Base-by-base conservation (phyloP, 2,888 invertebrate species). In the Dugesia japonica region DNA sequence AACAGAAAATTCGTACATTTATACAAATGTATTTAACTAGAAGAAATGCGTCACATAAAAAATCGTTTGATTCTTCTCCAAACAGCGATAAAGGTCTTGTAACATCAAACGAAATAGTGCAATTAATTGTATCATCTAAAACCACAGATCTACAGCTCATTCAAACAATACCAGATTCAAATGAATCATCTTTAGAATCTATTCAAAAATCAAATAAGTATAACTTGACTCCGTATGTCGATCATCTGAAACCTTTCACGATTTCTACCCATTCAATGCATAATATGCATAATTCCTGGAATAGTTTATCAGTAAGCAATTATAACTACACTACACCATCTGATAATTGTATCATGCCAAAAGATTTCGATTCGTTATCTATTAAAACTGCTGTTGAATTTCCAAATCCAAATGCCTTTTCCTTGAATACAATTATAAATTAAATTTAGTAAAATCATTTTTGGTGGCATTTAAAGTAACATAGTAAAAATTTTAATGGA, bases 371-470 rank as follows among this genome's bases (percentile, higher is more conserved):
- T 56, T 56, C 56, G 4, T n/a, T 56, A 4, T 56, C 56, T 9
- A 56, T 56, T n/a, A 56, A n/a, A 56, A 56, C 56, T 56, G 56
- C 56, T 56, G 56, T 56, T n/a, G 56, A 56, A 23, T 56, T 56
- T 56, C 56, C 56, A 4, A 56, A 56, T n/a, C n/a, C 56, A 23
- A 56, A 56, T 56, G 56, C 56, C 56, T 56, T 56, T 56, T 56
- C 56, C 4, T 56, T n/a, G 56, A 56, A 23, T 56, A 56, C 56
- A 56, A 31, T 31, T 31, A 7, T 31, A 13, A 31, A 31, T 31
- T 31, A 31, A 31, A 31, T n/a, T n/a, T n/a, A n/a, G n/a, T n/a
- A n/a, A n/a, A n/a, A n/a, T n/a, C n/a, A n/a, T n/a, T n/a, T n/a
- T n/a, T n/a, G n/a, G n/a, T n/a, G n/a, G n/a, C n/a, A n/a, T n/a